Evolutionary conservation across 2,113 vertebrate species (phyloP).

Genomic region (Barbus barbus): DNA sequence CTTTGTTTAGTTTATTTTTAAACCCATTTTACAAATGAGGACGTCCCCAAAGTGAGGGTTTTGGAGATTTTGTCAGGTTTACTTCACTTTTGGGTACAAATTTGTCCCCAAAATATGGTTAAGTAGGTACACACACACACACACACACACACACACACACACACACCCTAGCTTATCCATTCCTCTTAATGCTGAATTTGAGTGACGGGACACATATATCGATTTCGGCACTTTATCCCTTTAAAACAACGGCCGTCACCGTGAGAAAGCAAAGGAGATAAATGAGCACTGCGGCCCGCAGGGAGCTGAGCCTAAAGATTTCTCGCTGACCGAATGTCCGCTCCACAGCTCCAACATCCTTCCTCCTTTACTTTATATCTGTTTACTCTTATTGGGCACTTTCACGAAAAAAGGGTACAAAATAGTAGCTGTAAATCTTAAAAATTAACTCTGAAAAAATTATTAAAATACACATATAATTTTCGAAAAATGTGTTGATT

Average conservation of each 20-base stretch:
- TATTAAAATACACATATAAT: too few relatives aligned
- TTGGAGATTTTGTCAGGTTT: too few relatives aligned
- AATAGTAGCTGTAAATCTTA: neutral
- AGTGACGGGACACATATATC: constrained; percentile 60
- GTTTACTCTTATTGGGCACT: neutral
- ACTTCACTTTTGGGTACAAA: too few relatives aligned
- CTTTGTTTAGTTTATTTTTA: too few relatives aligned
- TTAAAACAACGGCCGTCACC: constrained; percentile 65
- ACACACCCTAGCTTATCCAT: constrained; percentile 52
- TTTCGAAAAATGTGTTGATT: neutral
- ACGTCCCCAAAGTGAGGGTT: too few relatives aligned
- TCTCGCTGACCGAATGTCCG: constrained; percentile 29
- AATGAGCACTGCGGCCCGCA: constrained; percentile 48
- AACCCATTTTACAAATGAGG: too few relatives aligned
- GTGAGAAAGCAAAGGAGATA: constrained; percentile 51
- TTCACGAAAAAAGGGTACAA: neutral
- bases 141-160: neutral
- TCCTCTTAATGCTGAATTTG: constrained; percentile 63
- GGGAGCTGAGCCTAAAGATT: constrained; percentile 59
- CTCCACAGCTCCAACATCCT: constrained; percentile 2
- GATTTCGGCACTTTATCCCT: constrained; percentile 64
- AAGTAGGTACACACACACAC: too few relatives aligned
- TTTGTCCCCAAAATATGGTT: too few relatives aligned
- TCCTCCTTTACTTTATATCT: neutral
- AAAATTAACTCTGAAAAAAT: neutral